phyloP scores from a whole-genome alignment of 1,140 invertebrate species.

The Copidosoma floridanum region DNA sequence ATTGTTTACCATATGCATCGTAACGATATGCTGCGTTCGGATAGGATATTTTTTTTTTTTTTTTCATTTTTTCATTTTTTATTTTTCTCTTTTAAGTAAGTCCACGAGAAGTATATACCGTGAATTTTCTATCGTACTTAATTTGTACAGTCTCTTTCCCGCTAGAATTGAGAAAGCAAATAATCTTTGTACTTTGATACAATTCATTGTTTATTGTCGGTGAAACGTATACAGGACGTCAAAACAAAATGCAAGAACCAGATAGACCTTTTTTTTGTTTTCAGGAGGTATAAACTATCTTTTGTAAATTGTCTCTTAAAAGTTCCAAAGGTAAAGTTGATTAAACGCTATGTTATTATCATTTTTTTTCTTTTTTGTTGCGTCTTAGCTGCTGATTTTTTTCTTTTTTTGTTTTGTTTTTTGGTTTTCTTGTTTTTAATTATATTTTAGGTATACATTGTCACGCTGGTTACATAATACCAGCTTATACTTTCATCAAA shows the following conservation, averaged over 20 bases:
- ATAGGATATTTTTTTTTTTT: too few relatives aligned
- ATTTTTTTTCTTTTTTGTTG: not conserved
- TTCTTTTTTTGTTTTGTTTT: constrained; percentile 8
- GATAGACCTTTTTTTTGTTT: too few relatives aligned
- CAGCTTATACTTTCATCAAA: constrained; percentile 24
- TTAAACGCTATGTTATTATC: not conserved
- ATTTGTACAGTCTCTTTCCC: constrained; percentile 9
- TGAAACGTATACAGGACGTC: constrained; percentile 21
- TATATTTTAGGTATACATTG: constrained; percentile 9
- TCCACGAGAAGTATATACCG: constrained; percentile 3
- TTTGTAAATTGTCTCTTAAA: not conserved
- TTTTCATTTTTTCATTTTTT: too few relatives aligned
- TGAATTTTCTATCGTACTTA: constrained; percentile 15
- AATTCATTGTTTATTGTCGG: constrained; percentile 24
- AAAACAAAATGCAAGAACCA: constrained; percentile 21
- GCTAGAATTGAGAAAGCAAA: constrained; percentile 15
- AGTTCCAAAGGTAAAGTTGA: constrained; percentile 4
- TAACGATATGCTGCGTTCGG: too few relatives aligned
- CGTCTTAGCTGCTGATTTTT: constrained; percentile 9
- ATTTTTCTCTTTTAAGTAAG: constrained; percentile 2
- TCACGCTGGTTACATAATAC: not conserved
- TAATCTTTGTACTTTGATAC: constrained; percentile 25
- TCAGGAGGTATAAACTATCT: not conserved
- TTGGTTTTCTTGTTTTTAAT: not conserved
- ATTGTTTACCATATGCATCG: not conserved